A percentile compares a stretch with the other conserved stretches of the same genome.
These are phyloP conservation scores for Oxygymnocypris stewartii DNA, from an alignment of 2,113 vertebrate genomes.

Conservation along the genomic window DNA sequence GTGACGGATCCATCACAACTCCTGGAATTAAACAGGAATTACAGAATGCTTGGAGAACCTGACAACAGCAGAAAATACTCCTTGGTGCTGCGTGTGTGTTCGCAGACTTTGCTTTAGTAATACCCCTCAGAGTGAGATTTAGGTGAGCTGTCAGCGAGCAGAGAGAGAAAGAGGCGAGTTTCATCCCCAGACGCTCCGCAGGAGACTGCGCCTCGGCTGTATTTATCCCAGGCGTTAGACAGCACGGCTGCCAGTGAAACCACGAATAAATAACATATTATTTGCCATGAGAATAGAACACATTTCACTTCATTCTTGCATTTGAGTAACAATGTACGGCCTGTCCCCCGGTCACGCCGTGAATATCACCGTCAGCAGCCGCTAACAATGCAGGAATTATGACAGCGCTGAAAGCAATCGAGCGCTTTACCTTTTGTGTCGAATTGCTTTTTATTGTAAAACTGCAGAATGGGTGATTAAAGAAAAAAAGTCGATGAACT, in stretches of 20 bases:
- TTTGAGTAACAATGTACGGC: slow-evolving; percentile 38
- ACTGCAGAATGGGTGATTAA: slow-evolving; percentile 6
- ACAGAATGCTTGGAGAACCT: slow-evolving; percentile 31
- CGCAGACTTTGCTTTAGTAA: slow-evolving; percentile 53
- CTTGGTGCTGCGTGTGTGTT: slow-evolving; percentile 43
- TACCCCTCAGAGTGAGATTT: slow-evolving; percentile 57
- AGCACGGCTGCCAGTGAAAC: slow-evolving; percentile 54
- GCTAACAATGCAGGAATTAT: slow-evolving; percentile 39
- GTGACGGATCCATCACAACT: slow-evolving; percentile 36
- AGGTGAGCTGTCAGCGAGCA: slow-evolving; percentile 56
- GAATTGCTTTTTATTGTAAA: slow-evolving; percentile 37
- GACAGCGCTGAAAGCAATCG: slow-evolving; percentile 6
- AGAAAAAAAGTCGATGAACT: slow-evolving; percentile 5
- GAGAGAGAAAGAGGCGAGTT: slow-evolving; percentile 43
- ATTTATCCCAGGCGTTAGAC: slow-evolving; percentile 50
- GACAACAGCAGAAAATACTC: slow-evolving; percentile 19
- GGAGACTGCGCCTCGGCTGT: slow-evolving; percentile 45
- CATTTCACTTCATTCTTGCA: slow-evolving; percentile 52
- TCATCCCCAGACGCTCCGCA: slow-evolving; percentile 54
- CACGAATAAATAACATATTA: slow-evolving; percentile 56
- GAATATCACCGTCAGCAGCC: slow-evolving; percentile 50
- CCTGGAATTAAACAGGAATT: slow-evolving; percentile 38
- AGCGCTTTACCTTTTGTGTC: slow-evolving; percentile 27
- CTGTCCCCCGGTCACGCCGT: slow-evolving; percentile 13
- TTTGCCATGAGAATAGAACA: slow-evolving; percentile 48